These are phyloP conservation scores for Aspidiotus destructor DNA, from an alignment of 2,888 invertebrate species.

Conservation along the genomic window DNA sequence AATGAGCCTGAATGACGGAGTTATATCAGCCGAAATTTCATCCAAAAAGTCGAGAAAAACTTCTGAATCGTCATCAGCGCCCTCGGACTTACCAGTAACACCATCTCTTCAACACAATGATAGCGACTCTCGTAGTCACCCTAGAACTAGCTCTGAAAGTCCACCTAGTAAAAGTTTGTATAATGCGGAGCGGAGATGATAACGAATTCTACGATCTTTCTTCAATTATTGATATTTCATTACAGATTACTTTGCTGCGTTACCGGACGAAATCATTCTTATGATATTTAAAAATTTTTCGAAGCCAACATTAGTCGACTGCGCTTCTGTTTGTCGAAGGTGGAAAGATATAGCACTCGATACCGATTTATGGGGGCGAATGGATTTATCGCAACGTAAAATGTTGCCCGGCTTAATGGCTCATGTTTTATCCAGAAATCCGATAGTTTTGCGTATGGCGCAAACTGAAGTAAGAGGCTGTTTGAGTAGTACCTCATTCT, in stretches of 20 bases:
- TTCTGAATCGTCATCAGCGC: too few species aligned
- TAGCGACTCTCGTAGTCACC: too few species aligned
- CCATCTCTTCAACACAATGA: too few species aligned
- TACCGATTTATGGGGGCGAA: slow-evolving; percentile 73
- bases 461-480: slow-evolving; percentile 58
- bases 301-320: slow-evolving; percentile 59
- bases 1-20: too few species aligned
- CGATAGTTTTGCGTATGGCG: slow-evolving; percentile 65
- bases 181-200: too few species aligned
- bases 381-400: slow-evolving; percentile 66
- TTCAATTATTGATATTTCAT: neutral
- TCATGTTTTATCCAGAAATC: slow-evolving; percentile 64
- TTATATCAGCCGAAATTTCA: too few species aligned
- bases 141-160: too few species aligned
- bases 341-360: slow-evolving; percentile 72
- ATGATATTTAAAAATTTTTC: slow-evolving; percentile 74
- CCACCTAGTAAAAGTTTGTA: too few species aligned
- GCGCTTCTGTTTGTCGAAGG: slow-evolving; percentile 64
- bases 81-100: too few species aligned
- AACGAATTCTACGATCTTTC: neutral
- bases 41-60: too few species aligned
- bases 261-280: slow-evolving; percentile 81
- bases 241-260: slow-evolving; percentile 56
- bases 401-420: slow-evolving; percentile 60
- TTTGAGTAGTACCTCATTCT: neutral